These are phyloP conservation scores for Dryobotodes eremita DNA, from an alignment of 2,888 invertebrate species.

Conservation along the genomic window DNA sequence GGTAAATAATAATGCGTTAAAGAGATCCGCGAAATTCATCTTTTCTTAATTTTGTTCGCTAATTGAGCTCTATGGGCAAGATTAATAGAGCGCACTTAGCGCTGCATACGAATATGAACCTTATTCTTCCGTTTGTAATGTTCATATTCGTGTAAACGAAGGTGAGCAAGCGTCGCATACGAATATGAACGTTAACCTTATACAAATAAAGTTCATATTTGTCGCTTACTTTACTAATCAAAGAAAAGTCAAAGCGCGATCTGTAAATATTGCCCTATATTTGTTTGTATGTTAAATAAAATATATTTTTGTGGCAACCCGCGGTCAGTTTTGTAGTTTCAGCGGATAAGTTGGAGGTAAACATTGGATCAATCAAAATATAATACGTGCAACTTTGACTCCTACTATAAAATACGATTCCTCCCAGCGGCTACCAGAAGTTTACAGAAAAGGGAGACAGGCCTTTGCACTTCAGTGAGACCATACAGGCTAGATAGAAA, in stretches of 20 bases:
- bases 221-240: not conserved
- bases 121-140: accelerated
- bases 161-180: not conserved
- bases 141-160: not conserved
- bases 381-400: not conserved
- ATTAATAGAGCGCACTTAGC: not conserved
- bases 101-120: not conserved
- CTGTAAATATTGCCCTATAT: not conserved
- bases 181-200: not conserved
- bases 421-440: not conserved
- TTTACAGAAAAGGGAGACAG: not conserved
- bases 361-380: not conserved
- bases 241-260: too few relatives aligned
- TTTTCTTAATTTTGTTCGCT: not conserved
- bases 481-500: not conserved
- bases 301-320: too few relatives aligned
- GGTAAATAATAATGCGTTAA: not conserved
- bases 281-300: not conserved
- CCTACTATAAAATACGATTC: not conserved
- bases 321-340: too few relatives aligned
- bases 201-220: not conserved
- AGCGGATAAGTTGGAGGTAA: too few relatives aligned
- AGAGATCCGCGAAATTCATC: not conserved
- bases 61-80: not conserved
- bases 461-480: not conserved